phyloP scores from a whole-genome alignment of 2,797 vertebrate genomes.

The Sebastes steindachneri region DNA sequence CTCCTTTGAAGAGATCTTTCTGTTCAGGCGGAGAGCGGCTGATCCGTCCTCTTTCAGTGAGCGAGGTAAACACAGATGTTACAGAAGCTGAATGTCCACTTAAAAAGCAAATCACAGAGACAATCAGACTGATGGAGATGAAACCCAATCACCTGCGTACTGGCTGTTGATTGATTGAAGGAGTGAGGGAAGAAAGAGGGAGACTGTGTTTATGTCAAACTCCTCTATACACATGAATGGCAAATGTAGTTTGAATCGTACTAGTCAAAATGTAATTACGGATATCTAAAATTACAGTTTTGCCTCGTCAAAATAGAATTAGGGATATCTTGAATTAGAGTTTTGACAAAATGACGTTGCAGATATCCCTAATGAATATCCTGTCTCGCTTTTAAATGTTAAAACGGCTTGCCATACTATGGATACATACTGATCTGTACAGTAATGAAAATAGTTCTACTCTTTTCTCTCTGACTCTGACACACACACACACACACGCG shows the following conservation, averaged over 20 bases:
- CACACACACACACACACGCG: not conserved
- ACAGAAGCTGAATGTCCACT: constrained; percentile 41
- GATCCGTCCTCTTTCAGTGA: not conserved
- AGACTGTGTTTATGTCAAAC: not conserved
- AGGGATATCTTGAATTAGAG: too few relatives aligned
- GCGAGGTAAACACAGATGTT: constrained; percentile 37
- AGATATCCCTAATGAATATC: too few relatives aligned
- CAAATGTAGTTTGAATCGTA: too few relatives aligned
- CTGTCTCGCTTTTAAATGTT: too few relatives aligned
- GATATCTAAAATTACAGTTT: too few relatives aligned
- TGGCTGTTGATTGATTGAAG: not conserved
- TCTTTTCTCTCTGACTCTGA: not conserved
- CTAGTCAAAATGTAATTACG: too few relatives aligned
- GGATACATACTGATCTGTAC: not conserved
- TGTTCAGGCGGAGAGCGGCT: not conserved
- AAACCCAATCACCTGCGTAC: not conserved
- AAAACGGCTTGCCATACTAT: accelerated
- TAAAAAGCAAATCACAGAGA: constrained; percentile 24
- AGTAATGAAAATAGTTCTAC: not conserved
- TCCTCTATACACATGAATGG: not conserved
- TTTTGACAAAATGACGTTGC: too few relatives aligned
- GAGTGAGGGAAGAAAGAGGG: not conserved
- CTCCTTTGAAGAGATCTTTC: constrained; percentile 27
- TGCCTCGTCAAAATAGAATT: too few relatives aligned
- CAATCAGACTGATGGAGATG: constrained; percentile 13